These are phyloP conservation scores for Ifrita kowaldi DNA, from an alignment of 2,113 vertebrate species.

Conservation along the genomic window DNA sequence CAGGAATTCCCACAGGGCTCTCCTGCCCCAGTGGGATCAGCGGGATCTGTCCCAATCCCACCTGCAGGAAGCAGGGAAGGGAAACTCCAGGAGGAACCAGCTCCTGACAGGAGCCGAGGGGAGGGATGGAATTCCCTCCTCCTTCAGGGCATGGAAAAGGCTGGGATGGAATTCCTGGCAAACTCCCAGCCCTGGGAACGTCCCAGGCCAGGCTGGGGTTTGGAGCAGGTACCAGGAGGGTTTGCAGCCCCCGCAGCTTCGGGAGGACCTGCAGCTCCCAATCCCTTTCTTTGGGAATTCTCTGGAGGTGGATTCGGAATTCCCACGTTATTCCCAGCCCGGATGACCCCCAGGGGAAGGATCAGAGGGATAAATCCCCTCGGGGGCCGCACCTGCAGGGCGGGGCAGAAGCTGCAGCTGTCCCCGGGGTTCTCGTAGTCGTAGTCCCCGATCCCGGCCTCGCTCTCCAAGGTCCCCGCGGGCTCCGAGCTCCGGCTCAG, in stretches of 20 bases:
- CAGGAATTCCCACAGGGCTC: neutral
- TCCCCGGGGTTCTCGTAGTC: slow-evolving; percentile 92
- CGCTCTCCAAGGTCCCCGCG: slow-evolving; percentile 57
- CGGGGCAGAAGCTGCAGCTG: slow-evolving; percentile 90
- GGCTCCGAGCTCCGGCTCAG: slow-evolving; percentile 49
- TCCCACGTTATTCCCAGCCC: neutral
- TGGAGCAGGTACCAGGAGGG: neutral
- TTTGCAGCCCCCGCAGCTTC: neutral
- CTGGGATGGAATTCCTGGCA: neutral
- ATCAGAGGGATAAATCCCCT: accelerated
- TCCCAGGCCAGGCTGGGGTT: neutral
- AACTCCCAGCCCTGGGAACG: neutral
- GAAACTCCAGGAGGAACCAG: neutral
- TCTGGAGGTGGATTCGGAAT: neutral
- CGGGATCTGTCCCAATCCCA: neutral
- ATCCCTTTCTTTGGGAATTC: neutral
- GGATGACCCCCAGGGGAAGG: neutral
- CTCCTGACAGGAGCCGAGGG: neutral
- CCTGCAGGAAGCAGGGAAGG: neutral
- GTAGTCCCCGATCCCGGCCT: slow-evolving; percentile 83
- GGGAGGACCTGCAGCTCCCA: neutral
- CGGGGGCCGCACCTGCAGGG: slow-evolving; percentile 72
- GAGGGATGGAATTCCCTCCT: neutral
- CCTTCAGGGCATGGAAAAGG: neutral
- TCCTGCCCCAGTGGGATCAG: neutral